phyloP scores from a whole-genome alignment of 2,113 vertebrate genomes.

The Brachypteracias leptosomus region DNA sequence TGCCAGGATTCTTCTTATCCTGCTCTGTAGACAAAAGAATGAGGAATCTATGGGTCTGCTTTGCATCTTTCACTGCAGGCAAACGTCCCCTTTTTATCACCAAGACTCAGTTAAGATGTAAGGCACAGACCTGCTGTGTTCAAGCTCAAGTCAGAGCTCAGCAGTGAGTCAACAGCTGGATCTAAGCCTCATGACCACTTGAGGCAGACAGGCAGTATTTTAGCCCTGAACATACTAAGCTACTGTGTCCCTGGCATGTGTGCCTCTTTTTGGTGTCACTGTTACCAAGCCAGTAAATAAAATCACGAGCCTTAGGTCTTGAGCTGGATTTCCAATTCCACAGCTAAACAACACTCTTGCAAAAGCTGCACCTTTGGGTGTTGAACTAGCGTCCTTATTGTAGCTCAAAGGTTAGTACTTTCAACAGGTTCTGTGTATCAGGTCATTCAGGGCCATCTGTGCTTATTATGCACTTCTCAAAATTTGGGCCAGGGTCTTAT shows the following conservation, averaged over 20 bases:
- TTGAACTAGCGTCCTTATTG: background rate
- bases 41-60: background rate
- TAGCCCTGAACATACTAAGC: background rate
- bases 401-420: background rate
- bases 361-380: background rate
- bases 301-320: background rate
- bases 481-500: background rate
- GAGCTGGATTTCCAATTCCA: background rate
- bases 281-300: background rate
- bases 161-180: background rate
- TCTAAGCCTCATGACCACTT: background rate
- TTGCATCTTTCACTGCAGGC: background rate
- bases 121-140: background rate
- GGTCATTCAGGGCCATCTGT: background rate
- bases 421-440: background rate
- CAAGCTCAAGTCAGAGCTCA: background rate
- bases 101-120: background rate
- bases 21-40: slow-evolving; percentile 10
- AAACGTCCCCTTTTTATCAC: slow-evolving; percentile 12
- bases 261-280: background rate
- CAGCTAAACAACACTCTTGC: background rate
- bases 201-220: background rate
- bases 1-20: background rate
- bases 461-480: background rate
- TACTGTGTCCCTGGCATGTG: background rate